phyloP scores from a whole-genome alignment of 2,797 vertebrate species.

The Myripristis jacobus region DNA sequence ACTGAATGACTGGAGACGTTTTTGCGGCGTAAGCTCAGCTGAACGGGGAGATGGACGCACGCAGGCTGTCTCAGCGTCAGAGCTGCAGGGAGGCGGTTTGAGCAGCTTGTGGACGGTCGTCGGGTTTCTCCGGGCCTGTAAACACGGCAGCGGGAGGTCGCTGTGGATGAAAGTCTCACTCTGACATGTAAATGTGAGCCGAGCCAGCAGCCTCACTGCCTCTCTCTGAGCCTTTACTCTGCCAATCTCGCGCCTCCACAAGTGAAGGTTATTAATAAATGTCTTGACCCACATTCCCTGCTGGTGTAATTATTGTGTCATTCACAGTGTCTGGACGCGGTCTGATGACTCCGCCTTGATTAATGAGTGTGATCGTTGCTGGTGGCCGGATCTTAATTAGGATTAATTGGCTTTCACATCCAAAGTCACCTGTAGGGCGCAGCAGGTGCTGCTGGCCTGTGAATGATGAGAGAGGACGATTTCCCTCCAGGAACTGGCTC shows the following conservation, averaged over 20 bases:
- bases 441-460: constrained; percentile 29
- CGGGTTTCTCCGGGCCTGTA: too few species aligned
- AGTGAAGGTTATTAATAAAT: constrained; percentile 45
- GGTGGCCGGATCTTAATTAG: constrained; percentile 61
- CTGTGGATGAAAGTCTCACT: too few species aligned
- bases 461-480: background rate
- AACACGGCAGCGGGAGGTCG: too few species aligned
- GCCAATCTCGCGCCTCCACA: constrained; percentile 6
- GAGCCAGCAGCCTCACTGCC: too few species aligned
- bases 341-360: constrained; percentile 59
- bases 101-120: too few species aligned
- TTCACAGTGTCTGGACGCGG: constrained; percentile 35
- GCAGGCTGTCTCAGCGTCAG: too few species aligned
- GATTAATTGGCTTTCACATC: constrained; percentile 68
- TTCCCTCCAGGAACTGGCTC: background rate
- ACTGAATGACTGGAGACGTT: too few species aligned
- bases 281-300: constrained; percentile 41
- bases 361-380: constrained; percentile 53
- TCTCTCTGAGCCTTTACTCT: background rate
- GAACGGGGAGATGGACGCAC: too few species aligned
- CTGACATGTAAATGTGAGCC: too few species aligned
- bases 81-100: too few species aligned
- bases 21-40: too few species aligned
- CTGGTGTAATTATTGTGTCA: constrained; percentile 65
- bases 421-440: constrained; percentile 71